A percentile compares a stretch with the other conserved stretches of the same genome.
Evolutionary conservation across 1,140 invertebrate genomes (phyloP).

Genomic region (Caenorhabditis inopinata): DNA sequence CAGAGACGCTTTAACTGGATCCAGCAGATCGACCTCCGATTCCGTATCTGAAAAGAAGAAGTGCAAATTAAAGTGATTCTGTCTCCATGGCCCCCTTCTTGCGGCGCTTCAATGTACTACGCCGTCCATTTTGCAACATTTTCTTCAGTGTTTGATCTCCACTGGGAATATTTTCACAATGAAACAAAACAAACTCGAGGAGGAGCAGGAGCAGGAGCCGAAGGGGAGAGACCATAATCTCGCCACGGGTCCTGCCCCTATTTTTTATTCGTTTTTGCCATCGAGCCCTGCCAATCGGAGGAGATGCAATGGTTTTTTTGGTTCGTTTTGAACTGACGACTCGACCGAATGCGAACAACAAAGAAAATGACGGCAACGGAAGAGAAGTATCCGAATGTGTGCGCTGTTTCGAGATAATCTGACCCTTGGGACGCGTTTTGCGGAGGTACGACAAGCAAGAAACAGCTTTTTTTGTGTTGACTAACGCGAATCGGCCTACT

Average conservation of each 20-base stretch:
- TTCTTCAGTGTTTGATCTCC: background rate
- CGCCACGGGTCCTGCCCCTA: background rate
- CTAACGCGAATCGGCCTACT: too few relatives aligned
- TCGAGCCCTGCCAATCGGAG: background rate
- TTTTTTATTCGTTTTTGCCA: background rate
- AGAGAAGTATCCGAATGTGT: background rate
- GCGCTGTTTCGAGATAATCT: slow-evolving; percentile 16
- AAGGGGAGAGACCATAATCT: slow-evolving; percentile 12
- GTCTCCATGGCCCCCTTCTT: background rate
- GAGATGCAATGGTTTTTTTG: slow-evolving; percentile 10
- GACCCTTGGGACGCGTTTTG: background rate
- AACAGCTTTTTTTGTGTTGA: background rate
- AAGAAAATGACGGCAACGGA: too few relatives aligned
- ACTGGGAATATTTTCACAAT: background rate
- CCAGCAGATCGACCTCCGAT: slow-evolving; percentile 68
- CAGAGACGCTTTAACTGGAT: slow-evolving; percentile 69
- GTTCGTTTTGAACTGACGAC: background rate
- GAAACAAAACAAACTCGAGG: slow-evolving; percentile 25
- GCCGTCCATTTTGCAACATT: background rate
- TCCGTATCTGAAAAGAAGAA: slow-evolving; percentile 60
- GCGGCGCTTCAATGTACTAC: background rate
- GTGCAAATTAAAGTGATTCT: background rate
- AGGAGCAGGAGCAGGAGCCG: too few relatives aligned
- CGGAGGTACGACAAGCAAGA: background rate
- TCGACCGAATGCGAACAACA: too few relatives aligned